Conservation (phyloP, 2,888 invertebrate genomes). For the Drosophila conformis region DNA sequence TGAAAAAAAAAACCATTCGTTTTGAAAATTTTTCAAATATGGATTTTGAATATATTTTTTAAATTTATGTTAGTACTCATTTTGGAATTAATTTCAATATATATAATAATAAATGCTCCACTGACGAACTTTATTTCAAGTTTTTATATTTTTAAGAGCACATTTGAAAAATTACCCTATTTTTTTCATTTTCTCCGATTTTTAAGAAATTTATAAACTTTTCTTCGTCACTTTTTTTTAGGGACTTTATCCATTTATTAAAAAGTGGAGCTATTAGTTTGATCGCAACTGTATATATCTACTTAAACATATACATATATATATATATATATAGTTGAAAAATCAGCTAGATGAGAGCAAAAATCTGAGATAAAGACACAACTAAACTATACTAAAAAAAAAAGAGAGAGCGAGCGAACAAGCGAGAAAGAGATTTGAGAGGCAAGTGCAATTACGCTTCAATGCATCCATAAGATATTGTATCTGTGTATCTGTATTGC, state of each 20-base stretch:
- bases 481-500: constrained; percentile 68
- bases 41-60: neutral
- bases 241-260: fast-evolving
- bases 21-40: neutral
- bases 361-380: constrained; percentile 32
- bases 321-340: constrained; percentile 3
- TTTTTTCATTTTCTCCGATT: neutral
- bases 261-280: neutral
- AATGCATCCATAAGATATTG: constrained; percentile 77
- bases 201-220: neutral
- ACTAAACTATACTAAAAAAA: neutral
- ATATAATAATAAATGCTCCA: neutral
- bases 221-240: neutral
- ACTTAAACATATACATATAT: neutral
- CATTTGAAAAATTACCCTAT: neutral
- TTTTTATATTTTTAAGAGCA: no score
- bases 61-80: no score
- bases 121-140: neutral
- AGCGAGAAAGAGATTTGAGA: constrained; percentile 34
- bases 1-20: neutral
- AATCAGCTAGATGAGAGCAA: constrained; percentile 42
- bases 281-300: neutral
- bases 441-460: constrained; percentile 72
- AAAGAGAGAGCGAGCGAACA: constrained; percentile 10
- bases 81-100: no score